Conservation (phyloP, 2,888 invertebrate genomes). For the Dermolepida albohirtum region DNA sequence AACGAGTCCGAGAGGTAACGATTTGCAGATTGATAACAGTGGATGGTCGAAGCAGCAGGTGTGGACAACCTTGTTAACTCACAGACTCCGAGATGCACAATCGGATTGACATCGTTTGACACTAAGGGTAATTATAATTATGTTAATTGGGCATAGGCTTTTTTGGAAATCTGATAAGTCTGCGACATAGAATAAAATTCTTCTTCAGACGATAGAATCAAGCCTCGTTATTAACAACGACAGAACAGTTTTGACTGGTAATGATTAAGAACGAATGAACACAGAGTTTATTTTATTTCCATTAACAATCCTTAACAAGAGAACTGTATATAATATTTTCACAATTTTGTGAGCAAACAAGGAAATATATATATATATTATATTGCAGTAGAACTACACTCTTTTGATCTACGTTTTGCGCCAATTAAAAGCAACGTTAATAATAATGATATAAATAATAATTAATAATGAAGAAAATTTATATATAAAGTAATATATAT, state of each 20-base stretch:
- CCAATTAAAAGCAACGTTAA: too few relatives aligned
- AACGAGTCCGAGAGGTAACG: constrained; percentile 51
- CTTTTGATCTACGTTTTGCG: too few relatives aligned
- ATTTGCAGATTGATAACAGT: constrained; percentile 54
- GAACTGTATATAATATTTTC: too few relatives aligned
- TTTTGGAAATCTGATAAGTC: constrained; percentile 49
- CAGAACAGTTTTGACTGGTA: constrained; percentile 11
- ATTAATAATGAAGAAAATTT: too few relatives aligned
- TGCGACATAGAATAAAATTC: constrained; percentile 31
- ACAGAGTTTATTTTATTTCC: too few relatives aligned
- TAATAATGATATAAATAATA: too few relatives aligned
- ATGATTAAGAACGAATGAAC: constrained; percentile 3
- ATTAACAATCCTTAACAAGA: too few relatives aligned
- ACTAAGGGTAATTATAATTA: constrained; percentile 55
- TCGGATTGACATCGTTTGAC: constrained; percentile 51
- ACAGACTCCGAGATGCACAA: constrained; percentile 51
- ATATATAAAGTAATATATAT: too few relatives aligned
- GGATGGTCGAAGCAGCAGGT: constrained; percentile 49
- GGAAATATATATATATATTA: too few relatives aligned
- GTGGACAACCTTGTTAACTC: constrained; percentile 54
- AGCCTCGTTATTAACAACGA: constrained; percentile 29
- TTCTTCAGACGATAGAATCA: constrained; percentile 27
- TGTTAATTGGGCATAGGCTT: constrained; percentile 52
- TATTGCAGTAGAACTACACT: too few relatives aligned
- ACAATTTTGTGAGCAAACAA: too few relatives aligned